Percentiles rank a stretch among this genome's conserved stretches.
Conservation (phyloP, 2,888 invertebrate species). For the Stictocephala bisonia region DNA sequence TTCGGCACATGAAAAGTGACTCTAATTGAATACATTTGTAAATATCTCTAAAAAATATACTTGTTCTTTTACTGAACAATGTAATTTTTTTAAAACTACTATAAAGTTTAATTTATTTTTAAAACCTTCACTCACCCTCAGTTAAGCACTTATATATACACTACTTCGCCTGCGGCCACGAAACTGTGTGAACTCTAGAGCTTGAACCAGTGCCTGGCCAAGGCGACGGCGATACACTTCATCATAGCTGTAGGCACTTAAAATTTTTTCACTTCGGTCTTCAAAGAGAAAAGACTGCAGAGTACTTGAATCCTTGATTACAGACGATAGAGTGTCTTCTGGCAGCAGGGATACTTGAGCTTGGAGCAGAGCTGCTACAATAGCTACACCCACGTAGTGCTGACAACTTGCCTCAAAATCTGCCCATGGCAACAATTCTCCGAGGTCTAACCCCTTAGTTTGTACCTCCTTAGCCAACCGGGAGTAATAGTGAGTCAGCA, state of each 20-base stretch:
- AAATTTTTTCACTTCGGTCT: slow-evolving; percentile 27
- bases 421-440: slow-evolving; percentile 23
- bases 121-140: too few relatives aligned
- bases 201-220: slow-evolving; percentile 37
- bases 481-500: slow-evolving; percentile 39
- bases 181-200: slow-evolving; percentile 48
- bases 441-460: slow-evolving; percentile 6
- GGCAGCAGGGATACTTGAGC: slow-evolving; percentile 28
- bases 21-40: too few relatives aligned
- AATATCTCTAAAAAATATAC: too few relatives aligned
- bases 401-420: slow-evolving; percentile 38
- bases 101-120: too few relatives aligned
- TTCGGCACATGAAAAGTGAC: too few relatives aligned
- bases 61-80: too few relatives aligned
- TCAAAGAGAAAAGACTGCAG: slow-evolving; percentile 7
- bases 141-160: slow-evolving; percentile 43
- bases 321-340: slow-evolving; percentile 16
- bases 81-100: too few relatives aligned
- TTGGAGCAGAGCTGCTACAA: slow-evolving; percentile 14
- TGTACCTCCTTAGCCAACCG: slow-evolving; percentile 38
- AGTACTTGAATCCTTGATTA: background rate
- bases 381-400: slow-evolving; percentile 21
- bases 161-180: slow-evolving; percentile 49
- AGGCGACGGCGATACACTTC: slow-evolving; percentile 31
- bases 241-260: slow-evolving; percentile 29